Conservation (phyloP, 35 echinoderm and acorn worm genomes). For the Hemicentrotus pulcherrimus region DNA sequence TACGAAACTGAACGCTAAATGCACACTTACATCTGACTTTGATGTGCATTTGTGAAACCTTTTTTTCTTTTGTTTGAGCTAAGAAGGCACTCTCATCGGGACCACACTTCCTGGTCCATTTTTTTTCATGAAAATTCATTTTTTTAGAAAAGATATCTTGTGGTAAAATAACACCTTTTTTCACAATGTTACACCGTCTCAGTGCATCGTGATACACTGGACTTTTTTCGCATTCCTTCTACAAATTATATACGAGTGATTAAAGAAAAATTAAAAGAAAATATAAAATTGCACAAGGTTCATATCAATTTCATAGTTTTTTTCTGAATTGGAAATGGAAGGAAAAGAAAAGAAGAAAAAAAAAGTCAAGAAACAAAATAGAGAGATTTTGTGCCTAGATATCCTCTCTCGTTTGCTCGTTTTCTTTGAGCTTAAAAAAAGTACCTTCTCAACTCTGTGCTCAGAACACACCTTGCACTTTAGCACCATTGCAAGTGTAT, state of each 20-base stretch:
- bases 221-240: neutral
- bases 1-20: neutral
- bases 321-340: neutral
- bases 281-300: slow-evolving; percentile 45
- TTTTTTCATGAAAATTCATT: neutral
- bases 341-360: neutral
- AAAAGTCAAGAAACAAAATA: neutral
- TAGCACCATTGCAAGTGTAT: neutral
- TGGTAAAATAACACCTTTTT: slow-evolving; percentile 37
- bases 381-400: neutral
- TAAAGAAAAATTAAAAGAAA: slow-evolving; percentile 40
- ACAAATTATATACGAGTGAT: neutral
- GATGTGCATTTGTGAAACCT: neutral
- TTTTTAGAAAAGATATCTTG: slow-evolving; percentile 45
- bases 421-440: neutral
- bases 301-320: neutral
- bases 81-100: neutral
- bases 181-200: neutral
- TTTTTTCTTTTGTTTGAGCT: neutral
- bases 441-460: neutral
- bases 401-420: neutral
- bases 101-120: slow-evolving; percentile 1
- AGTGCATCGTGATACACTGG: neutral
- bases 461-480: neutral
- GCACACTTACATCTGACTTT: neutral